phyloP scores from a whole-genome alignment of 1,140 invertebrate genomes.

The Hetaerina americana region DNA sequence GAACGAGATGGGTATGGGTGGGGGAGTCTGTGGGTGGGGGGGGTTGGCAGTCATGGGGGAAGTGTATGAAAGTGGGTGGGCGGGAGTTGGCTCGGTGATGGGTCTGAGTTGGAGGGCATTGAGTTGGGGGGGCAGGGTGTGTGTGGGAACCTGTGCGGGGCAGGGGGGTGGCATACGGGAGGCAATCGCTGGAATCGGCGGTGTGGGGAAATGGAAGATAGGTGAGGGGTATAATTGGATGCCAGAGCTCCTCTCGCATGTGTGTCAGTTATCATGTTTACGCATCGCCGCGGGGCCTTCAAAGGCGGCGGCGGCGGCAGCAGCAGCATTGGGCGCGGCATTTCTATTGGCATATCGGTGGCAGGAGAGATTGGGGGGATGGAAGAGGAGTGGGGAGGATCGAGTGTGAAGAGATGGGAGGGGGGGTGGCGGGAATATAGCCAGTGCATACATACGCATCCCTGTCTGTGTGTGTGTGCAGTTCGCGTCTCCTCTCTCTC shows the following conservation, averaged over 20 bases:
- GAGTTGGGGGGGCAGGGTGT: not conserved
- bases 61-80: too few relatives aligned
- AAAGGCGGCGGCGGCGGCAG: not conserved
- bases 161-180: not conserved
- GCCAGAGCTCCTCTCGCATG: not conserved
- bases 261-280: not conserved
- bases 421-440: not conserved
- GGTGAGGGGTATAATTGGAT: not conserved
- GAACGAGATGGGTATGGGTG: not conserved
- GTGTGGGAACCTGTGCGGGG: too few relatives aligned
- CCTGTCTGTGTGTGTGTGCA: too few relatives aligned
- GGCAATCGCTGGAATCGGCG: not conserved
- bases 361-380: not conserved
- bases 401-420: not conserved
- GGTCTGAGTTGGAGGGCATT: too few relatives aligned
- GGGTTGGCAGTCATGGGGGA: too few relatives aligned
- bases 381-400: not conserved
- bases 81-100: too few relatives aligned
- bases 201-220: not conserved
- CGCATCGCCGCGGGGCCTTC: not conserved
- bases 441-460: too few relatives aligned
- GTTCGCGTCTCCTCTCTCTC: too few relatives aligned
- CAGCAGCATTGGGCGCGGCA: too few relatives aligned
- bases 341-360: too few relatives aligned
- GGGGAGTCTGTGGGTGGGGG: not conserved